These are phyloP conservation scores for Eleutherodactylus coqui DNA, from an alignment of 2,797 vertebrate genomes.

Conservation along the genomic window DNA sequence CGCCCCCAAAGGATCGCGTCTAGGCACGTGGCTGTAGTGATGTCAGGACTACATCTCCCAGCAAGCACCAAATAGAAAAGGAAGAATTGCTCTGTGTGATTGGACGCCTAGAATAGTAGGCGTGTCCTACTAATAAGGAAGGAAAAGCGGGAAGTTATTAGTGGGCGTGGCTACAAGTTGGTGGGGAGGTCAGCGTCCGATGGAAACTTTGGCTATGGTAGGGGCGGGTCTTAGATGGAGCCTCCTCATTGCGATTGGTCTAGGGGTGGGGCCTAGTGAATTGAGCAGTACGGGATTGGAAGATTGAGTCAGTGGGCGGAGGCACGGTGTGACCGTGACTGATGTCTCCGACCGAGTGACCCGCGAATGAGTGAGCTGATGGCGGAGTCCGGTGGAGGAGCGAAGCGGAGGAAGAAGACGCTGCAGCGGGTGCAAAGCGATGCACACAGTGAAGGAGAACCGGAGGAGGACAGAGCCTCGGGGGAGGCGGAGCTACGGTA, in stretches of 20 bases:
- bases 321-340: background rate
- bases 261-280: background rate
- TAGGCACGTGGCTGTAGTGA: background rate
- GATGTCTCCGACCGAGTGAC: background rate
- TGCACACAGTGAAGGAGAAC: background rate
- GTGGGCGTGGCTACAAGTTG: slow-evolving; percentile 2
- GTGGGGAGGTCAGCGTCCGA: accelerated
- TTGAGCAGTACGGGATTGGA: background rate
- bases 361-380: background rate
- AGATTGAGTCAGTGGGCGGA: background rate
- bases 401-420: background rate
- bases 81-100: background rate
- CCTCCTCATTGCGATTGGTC: background rate
- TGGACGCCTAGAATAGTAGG: background rate
- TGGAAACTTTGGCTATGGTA: background rate
- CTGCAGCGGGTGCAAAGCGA: background rate
- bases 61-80: background rate
- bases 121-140: background rate
- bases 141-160: slow-evolving; percentile 22
- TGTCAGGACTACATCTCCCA: background rate
- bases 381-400: background rate
- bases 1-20: background rate
- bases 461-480: background rate
- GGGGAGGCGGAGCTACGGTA: background rate
- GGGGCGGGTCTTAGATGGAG: background rate